Evolutionary conservation across 1,140 invertebrate species (phyloP).

Genomic region (Leptinotarsa defecta): DNA sequence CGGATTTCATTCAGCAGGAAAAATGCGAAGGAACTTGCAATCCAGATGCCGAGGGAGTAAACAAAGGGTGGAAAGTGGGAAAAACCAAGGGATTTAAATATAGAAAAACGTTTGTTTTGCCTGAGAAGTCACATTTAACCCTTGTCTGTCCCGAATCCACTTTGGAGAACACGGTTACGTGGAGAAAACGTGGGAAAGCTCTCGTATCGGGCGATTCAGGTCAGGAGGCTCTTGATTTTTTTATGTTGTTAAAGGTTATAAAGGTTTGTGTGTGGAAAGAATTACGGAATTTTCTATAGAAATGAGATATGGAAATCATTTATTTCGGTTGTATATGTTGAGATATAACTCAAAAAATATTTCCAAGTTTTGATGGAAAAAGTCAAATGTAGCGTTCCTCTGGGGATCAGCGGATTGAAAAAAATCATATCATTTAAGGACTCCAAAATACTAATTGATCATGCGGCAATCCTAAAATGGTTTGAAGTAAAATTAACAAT

Average conservation of each 20-base stretch:
- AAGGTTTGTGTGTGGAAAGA: no score
- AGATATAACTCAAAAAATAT: no score
- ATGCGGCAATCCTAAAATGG: no score
- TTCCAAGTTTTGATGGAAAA: no score
- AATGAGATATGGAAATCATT: no score
- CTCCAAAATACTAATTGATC: no score
- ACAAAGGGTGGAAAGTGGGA: constrained; percentile 53
- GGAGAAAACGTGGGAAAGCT: constrained; percentile 57
- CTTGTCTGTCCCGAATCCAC: constrained; percentile 60
- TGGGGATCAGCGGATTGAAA: no score
- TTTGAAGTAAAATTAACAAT: no score
- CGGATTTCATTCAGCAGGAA: constrained; percentile 59
- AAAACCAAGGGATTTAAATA: constrained; percentile 59
- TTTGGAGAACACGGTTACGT: constrained; percentile 56
- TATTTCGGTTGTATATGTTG: no score
- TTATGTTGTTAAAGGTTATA: not conserved
- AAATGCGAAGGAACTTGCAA: constrained; percentile 56
- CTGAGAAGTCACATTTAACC: constrained; percentile 59
- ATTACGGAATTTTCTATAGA: no score
- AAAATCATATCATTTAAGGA: no score
- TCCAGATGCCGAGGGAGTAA: constrained; percentile 53
- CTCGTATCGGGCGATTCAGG: constrained; percentile 56
- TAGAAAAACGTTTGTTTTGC: constrained; percentile 57
- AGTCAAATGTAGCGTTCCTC: no score
- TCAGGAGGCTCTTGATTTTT: constrained; percentile 42